Evolutionary conservation across 2,113 vertebrate species (phyloP), one percentile per base, ranked within the genome.

Genomic region (Anoplopoma fimbria): DNA sequence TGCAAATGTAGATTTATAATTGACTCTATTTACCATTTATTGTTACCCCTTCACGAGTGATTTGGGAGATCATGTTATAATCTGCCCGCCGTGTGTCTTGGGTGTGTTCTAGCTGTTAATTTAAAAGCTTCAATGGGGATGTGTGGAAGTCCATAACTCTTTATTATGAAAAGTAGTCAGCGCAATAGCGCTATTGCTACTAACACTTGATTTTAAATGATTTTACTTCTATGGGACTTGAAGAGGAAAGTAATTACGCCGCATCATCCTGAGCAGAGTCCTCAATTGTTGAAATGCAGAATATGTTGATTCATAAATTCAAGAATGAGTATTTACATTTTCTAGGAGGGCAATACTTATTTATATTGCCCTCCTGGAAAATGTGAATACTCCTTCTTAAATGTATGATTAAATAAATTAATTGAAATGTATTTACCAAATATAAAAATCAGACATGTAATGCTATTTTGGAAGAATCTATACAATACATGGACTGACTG

Each of bases 231-330:
- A 17, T 33, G 36, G 34, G 7, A 10, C 12, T 51, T 63, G 3
- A 69, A 64, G 27, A 36, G 45, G 19, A 63, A 17, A 58, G 29
- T 51, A 72, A 83, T 51, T 74, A 63, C 31, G 53, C 9, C 42
- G 23, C 21, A 77, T 67, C 33, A 57, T 70, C 68, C 47, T 45
- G 55, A 42, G 8, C 51, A 73, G 23, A 61, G 27, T 71, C 34
- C 19, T 55, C 58, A 40, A 58, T 49, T 42, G 2, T 51, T 34
- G 34, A 33, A 74, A 51, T 42, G 29, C 9, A 58, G 0, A 71
- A 73, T 53, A 21, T 23, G 13, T 51, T 61, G 19, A 53, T 77
- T 34, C 1, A 27, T 21, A 55, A 34, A 62, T 55, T 14, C 42
- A 19, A 45, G 42, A 53, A 38, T 4, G 14, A 42, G 47, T 12